A percentile compares a stretch with the other conserved stretches of the same genome.
These are phyloP conservation scores for Dysdera silvatica DNA, from an alignment of 1,140 invertebrate species.

Conservation along the genomic window DNA sequence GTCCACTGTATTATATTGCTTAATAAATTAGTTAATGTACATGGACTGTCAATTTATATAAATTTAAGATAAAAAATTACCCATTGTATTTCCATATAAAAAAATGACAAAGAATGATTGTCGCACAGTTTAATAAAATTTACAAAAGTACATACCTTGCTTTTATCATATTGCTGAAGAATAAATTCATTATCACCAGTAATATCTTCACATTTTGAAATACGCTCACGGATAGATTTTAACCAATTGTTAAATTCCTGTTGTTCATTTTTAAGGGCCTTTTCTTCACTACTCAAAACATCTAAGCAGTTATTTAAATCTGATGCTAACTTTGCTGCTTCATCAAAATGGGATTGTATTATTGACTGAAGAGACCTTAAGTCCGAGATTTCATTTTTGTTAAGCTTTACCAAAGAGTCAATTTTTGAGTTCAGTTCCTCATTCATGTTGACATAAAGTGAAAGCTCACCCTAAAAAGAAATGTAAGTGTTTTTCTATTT, in stretches of 20 bases:
- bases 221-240: slow-evolving; percentile 53
- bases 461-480: slow-evolving; percentile 59
- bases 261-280: slow-evolving; percentile 61
- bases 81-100: too few relatives aligned
- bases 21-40: too few relatives aligned
- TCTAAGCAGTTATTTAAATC: slow-evolving; percentile 64
- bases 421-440: slow-evolving; percentile 68
- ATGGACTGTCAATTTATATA: not conserved
- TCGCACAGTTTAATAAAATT: too few relatives aligned
- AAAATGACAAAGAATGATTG: too few relatives aligned
- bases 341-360: slow-evolving; percentile 67
- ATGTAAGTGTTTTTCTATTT: slow-evolving; percentile 2
- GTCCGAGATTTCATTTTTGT: slow-evolving; percentile 61
- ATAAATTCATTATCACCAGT: slow-evolving; percentile 78
- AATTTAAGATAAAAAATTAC: too few relatives aligned
- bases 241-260: slow-evolving; percentile 47
- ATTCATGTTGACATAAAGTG: slow-evolving; percentile 63
- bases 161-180: slow-evolving; percentile 58
- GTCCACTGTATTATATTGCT: too few relatives aligned
- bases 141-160: slow-evolving; percentile 50
- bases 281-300: slow-evolving; percentile 63
- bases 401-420: slow-evolving; percentile 68
- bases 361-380: slow-evolving; percentile 59
- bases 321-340: slow-evolving; percentile 61
- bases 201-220: slow-evolving; percentile 84